Evolutionary conservation across 2,888 invertebrate species (phyloP).

Genomic region (Tridacna crocea): DNA sequence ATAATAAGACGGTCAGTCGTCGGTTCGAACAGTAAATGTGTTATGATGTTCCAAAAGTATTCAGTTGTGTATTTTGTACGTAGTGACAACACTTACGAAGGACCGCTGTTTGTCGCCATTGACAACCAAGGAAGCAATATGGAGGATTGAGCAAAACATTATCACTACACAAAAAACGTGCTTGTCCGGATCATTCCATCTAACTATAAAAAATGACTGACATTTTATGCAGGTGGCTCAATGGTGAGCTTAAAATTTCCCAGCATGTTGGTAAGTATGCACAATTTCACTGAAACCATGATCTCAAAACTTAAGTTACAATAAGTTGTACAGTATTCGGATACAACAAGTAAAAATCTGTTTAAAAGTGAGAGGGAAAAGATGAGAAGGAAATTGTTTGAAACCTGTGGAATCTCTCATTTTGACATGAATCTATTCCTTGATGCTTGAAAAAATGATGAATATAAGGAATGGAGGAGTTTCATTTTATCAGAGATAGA

Average conservation of each 20-base stretch:
- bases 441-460: too few relatives aligned
- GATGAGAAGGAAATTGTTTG: too few relatives aligned
- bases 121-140: constrained; percentile 19
- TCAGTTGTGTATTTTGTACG: background rate
- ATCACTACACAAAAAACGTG: background rate
- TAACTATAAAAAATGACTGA: constrained; percentile 80
- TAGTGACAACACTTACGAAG: background rate
- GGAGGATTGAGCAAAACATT: constrained; percentile 11
- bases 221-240: constrained; percentile 83
- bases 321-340: background rate
- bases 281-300: too few relatives aligned
- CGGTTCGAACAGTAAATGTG: background rate
- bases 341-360: too few relatives aligned
- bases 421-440: too few relatives aligned
- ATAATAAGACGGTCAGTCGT: background rate
- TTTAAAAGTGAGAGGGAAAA: too few relatives aligned
- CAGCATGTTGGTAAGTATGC: constrained; percentile 76
- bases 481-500: too few relatives aligned
- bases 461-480: too few relatives aligned
- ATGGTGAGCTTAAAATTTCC: constrained; percentile 81
- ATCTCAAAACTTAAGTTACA: background rate
- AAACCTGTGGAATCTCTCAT: too few relatives aligned
- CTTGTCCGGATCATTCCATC: background rate
- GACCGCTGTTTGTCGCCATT: constrained; percentile 3
- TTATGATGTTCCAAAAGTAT: background rate